phyloP scores from a whole-genome alignment of 1,140 invertebrate species.

The Diabrotica virgifera region DNA sequence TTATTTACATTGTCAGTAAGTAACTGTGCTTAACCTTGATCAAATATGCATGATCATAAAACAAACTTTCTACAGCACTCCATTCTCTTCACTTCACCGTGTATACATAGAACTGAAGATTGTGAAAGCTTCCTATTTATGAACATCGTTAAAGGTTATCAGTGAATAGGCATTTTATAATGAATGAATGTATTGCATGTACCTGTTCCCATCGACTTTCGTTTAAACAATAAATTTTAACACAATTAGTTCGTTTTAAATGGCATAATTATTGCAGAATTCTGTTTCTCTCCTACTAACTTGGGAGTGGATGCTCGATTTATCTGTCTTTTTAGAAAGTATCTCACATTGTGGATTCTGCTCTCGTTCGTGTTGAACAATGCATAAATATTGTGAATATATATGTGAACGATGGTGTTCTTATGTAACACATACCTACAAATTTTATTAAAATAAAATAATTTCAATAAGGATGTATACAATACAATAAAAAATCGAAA shows the following conservation, averaged over 20 bases:
- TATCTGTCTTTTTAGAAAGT: neutral
- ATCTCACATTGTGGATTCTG: neutral
- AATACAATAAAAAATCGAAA: no score
- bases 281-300: no score
- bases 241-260: neutral
- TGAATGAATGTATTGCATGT: neutral
- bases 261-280: no score
- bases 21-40: no score
- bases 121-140: constrained; percentile 1
- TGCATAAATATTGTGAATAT: no score
- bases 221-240: constrained; percentile 1
- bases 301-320: neutral
- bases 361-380: no score
- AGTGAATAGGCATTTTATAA: neutral
- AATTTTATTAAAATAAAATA: no score
- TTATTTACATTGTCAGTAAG: no score
- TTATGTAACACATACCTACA: no score
- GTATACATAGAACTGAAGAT: neutral
- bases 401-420: no score
- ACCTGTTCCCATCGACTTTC: constrained; percentile 1
- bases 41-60: neutral
- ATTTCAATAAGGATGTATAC: no score
- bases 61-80: neutral
- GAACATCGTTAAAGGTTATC: neutral
- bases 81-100: neutral